Evolutionary conservation across 2,888 invertebrate genomes (phyloP), one percentile per base, ranked within the genome.

Genomic region (Tinea trinotella): DNA sequence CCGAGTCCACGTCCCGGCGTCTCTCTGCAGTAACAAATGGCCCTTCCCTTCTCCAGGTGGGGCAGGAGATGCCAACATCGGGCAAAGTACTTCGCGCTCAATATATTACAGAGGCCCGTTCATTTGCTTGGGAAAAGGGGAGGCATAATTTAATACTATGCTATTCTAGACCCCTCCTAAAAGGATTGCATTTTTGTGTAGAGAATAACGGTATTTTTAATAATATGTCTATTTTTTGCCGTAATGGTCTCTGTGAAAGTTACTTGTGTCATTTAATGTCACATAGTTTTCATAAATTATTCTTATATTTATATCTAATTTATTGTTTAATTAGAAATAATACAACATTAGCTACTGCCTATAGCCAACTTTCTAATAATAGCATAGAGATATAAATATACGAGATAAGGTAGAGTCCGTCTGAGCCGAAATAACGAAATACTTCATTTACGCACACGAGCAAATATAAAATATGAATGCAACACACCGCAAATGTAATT

Each of bases 21-120:
- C 40, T 13, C 55, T 20, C 35, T 35, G 17, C 12, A 9, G 53
- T 56, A 54, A 56, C 53, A 56, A 56, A 56, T 56, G 56, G 56
- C 50, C 56, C 44, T 52, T 50, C 48, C 36, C 53, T 53, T 40
- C 53, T 35, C 55, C 50, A 46, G 49, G 53, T 53, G 54, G 34
- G 34, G 55, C 46, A 24, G 15, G 9, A 24, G 53, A 30, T 44
- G 48, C 40, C 48, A 46, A 53, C 53, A 53, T 34, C 53, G 54
- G 53, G 52, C 49, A 40, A 57, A 58, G 59, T 57, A 59, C 61
- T 61, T 57, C 54, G 35, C 56, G 52, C 53, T 58, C 59, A 58
- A 61, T 62, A 60, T 60, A 60, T 62, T 60, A 61, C 57, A 13
- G 46, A 54, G 35, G 40, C 59, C 49, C 53, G 49, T 56, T 56